Percentiles rank a stretch among this genome's conserved stretches.
Conservation (phyloP, 2,888 invertebrate genomes). For the Apotomis turbidana region DNA sequence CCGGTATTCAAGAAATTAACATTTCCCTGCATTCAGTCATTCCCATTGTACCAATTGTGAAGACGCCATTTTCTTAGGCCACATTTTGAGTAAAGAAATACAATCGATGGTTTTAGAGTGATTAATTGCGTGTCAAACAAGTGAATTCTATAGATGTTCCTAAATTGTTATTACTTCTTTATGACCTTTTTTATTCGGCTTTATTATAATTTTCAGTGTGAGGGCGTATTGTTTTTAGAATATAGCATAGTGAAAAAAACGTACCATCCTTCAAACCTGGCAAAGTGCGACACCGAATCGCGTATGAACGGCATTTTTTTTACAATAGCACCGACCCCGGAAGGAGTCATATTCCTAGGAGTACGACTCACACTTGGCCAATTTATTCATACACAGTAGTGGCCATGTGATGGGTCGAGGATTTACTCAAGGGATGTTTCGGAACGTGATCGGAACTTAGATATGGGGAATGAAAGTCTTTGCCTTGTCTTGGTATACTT, state of each 20-base stretch:
- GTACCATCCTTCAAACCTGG: too few species aligned
- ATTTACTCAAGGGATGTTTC: not conserved
- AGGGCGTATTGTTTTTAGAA: too few species aligned
- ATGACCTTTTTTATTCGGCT: not conserved
- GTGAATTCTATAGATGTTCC: not conserved
- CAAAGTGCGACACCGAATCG: too few species aligned
- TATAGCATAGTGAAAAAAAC: too few species aligned
- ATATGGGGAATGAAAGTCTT: too few species aligned
- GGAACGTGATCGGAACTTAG: not conserved
- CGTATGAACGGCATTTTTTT: too few species aligned
- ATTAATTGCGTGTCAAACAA: constrained; percentile 12
- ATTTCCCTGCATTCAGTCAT: constrained; percentile 35
- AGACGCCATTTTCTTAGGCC: constrained; percentile 10
- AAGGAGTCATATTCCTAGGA: too few species aligned
- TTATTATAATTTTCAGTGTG: too few species aligned
- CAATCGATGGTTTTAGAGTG: constrained; percentile 8
- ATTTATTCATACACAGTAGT: too few species aligned
- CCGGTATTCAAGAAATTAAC: constrained; percentile 35
- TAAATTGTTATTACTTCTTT: not conserved
- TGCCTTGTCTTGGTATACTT: too few species aligned
- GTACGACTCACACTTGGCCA: too few species aligned
- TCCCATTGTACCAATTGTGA: constrained; percentile 25
- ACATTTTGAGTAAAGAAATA: constrained; percentile 2
- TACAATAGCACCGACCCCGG: too few species aligned
- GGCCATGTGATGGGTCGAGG: not conserved